These are phyloP conservation scores for Ammodytes dubius DNA, from an alignment of 2,113 vertebrate genomes.

Conservation along the genomic window DNA sequence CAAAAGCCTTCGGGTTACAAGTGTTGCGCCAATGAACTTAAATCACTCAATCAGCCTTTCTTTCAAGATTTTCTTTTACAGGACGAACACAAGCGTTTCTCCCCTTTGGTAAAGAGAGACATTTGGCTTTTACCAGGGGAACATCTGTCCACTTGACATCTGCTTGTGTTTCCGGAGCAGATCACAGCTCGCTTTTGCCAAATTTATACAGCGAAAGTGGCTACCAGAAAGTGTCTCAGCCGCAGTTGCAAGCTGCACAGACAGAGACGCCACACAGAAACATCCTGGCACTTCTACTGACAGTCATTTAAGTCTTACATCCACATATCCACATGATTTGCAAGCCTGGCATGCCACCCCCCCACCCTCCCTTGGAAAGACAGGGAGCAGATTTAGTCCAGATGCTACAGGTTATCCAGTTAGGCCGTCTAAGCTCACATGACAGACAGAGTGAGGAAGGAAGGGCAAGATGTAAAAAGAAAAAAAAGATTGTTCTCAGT, in stretches of 20 bases:
- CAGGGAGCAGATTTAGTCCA: conserved; percentile 60
- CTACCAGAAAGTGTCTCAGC: background rate
- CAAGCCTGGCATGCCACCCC: conserved; percentile 45
- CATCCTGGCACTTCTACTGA: conserved; percentile 47
- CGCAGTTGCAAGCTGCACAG: conserved; percentile 1
- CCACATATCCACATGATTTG: conserved; percentile 62
- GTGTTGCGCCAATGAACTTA: conserved; percentile 36
- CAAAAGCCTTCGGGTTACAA: conserved; percentile 29
- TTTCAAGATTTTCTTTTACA: background rate
- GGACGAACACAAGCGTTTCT: background rate
- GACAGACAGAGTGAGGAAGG: conserved; percentile 13
- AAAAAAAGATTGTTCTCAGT: background rate
- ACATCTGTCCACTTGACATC: conserved; percentile 28
- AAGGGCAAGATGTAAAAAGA: background rate
- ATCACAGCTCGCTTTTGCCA: background rate
- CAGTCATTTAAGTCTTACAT: conserved; percentile 45
- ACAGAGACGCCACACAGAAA: conserved; percentile 23
- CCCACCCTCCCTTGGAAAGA: conserved; percentile 13
- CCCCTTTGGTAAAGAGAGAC: background rate
- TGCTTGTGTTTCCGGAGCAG: conserved; percentile 19
- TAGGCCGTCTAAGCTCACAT: conserved; percentile 35
- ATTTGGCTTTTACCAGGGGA: conserved; percentile 13
- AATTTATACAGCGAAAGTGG: background rate
- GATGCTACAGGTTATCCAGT: conserved; percentile 66
- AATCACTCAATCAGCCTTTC: conserved; percentile 28